phyloP scores from a whole-genome alignment of 2,888 invertebrate genomes.

The Noctua fimbriata region DNA sequence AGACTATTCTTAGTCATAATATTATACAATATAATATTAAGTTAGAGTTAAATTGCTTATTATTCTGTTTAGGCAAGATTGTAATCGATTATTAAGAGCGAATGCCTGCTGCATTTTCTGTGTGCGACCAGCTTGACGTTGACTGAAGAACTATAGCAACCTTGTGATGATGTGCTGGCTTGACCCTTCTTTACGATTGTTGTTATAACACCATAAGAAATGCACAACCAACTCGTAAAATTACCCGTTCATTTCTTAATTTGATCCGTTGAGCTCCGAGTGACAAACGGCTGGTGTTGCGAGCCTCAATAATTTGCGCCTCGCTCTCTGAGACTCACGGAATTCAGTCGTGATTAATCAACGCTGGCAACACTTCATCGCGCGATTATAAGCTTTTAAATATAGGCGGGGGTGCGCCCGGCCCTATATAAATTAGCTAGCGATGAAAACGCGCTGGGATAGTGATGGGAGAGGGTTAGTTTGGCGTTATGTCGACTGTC shows the following conservation, averaged over 20 bases:
- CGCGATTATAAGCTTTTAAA: constrained; percentile 90
- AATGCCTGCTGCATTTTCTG: not conserved
- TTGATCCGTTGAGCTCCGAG: constrained; percentile 69
- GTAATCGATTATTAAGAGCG: no score
- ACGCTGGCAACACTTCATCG: constrained; percentile 86
- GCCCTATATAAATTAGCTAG: constrained; percentile 88
- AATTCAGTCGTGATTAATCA: constrained; percentile 85
- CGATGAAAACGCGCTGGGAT: constrained; percentile 81
- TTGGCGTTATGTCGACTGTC: constrained; percentile 37
- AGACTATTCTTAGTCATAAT: no score
- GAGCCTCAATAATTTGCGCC: constrained; percentile 69
- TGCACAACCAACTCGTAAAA: constrained; percentile 50
- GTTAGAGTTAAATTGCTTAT: no score
- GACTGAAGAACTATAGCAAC: not conserved
- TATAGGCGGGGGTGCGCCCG: constrained; percentile 83
- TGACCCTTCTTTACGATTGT: not conserved
- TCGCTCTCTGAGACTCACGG: constrained; percentile 69
- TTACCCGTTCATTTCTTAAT: constrained; percentile 68
- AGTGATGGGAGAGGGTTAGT: constrained; percentile 68
- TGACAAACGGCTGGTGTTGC: constrained; percentile 67
- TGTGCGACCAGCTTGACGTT: not conserved
- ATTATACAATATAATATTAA: no score
- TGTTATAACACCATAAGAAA: not conserved
- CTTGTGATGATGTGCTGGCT: not conserved
- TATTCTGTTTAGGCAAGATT: no score